Evolutionary conservation across 2,888 invertebrate genomes (phyloP), one percentile per base, ranked within the genome.

Genomic region (Cosmia pyralina): DNA sequence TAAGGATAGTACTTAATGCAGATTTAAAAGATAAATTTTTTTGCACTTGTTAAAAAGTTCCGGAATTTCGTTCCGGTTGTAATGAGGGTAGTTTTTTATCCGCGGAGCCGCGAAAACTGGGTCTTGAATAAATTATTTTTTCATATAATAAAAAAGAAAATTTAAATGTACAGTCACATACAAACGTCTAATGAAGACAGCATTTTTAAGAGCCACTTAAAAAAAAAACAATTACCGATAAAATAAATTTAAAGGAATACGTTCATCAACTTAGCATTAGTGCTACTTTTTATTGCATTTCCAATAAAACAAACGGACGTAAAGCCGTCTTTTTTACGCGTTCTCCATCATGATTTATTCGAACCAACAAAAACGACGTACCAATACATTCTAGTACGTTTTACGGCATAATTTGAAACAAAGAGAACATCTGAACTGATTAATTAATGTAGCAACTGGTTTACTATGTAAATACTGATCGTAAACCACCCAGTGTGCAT

Each of bases 401-500:
- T 85, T 85, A 82, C 79, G 81, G 81, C 63, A 84, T 87, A 83
- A 85, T 88, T 86, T 71, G 75, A 77, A 87, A 85, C 86, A 91
- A 90, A 87, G 80, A 83, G 89, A 90, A 89, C 88, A 90, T 88
- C 85, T 87, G 84, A 90, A 90, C 87, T 91, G 92, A 92, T 93
- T 92, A 93, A 91, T 92, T 90, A 89, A 90, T 88, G 88, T 89
- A 88, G 86, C 84, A 86, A 87, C 85, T 84, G 85, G 81, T 89
- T 90, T 90, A 90, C 90, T 92, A 90, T 91, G 91, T 92, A 92
- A 91, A 92, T 91, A 90, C 86, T 85, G 80, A 83, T 87, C 88
- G 88, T 91, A 91, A 92, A 91, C 90, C 89, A 88, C 88, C 88
- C 90, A 87, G 85, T 81, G 86, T 86, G 89, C 86, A 87, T 87